Evolutionary conservation across 2,888 invertebrate species (phyloP).

Genomic region (Heteropelma amictum): DNA sequence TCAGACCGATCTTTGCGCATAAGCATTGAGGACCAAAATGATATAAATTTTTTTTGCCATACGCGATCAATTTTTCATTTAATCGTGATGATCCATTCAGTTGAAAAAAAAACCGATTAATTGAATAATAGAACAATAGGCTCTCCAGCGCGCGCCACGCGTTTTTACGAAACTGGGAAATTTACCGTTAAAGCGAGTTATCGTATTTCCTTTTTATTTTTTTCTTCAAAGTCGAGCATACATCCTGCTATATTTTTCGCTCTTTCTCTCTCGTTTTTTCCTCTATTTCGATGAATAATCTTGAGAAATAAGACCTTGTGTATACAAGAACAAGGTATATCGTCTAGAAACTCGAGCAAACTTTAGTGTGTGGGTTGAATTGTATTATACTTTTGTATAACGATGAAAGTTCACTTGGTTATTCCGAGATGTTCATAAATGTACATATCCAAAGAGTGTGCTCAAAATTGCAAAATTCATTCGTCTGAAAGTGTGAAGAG

Average conservation of each 20-base stretch:
- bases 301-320: neutral
- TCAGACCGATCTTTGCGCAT: too few relatives aligned
- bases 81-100: too few relatives aligned
- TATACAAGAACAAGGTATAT: neutral
- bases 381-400: neutral
- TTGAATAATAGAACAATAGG: too few relatives aligned
- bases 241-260: neutral
- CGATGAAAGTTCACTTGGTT: neutral
- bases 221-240: too few relatives aligned
- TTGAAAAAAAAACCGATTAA: too few relatives aligned
- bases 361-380: neutral
- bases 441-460: conserved; percentile 26
- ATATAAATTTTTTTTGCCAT: too few relatives aligned
- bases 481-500: neutral
- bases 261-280: neutral
- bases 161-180: too few relatives aligned
- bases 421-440: conserved; percentile 14
- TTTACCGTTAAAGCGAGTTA: too few relatives aligned
- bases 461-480: conserved; percentile 19
- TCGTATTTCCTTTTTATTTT: too few relatives aligned
- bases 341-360: neutral
- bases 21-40: too few relatives aligned
- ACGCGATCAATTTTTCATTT: too few relatives aligned
- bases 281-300: conserved; percentile 7
- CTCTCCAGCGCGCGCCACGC: too few relatives aligned